Evolutionary conservation across 2,113 vertebrate genomes (phyloP), one percentile per base, ranked within the genome.

Genomic region (Anolis carolinensis): DNA sequence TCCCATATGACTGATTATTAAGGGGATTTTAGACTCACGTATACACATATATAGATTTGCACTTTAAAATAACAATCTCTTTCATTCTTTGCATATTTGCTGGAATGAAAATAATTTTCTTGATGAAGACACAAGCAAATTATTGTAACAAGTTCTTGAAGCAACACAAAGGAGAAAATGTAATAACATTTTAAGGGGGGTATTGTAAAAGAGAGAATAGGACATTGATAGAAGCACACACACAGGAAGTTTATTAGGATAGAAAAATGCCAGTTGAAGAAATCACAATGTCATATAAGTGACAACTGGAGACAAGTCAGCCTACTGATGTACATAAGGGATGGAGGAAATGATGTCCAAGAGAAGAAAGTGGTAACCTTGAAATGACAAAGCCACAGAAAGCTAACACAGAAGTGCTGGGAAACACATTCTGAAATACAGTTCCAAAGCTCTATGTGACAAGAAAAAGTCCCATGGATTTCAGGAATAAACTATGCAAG

Each of bases 181-280:
- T 84, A 85, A 32, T 21, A 89, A 55, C 3, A 77, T 32, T 77
- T 90, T 67, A 55, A 92, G 74, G 23, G 27, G 7, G 34, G 30
- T 78, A 6, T 21, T 68, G 30, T 44, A 73, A 86, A 44, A 59
- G 44, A 68, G 62, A 86, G 1, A 3, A 72, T 10, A 67, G 1
- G 78, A 79, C 74, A 86, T 85, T 85, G 86, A 85, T 81, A 91
- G 83, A 83, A 81, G 25, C 63, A 86, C 79, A 50, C 9, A 27
- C 25, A 21, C 20, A n/a, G 2, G 6, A 21, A 52, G 82, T 88
- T 88, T 87, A 86, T 90, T 62, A 85, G 0, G 59, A 89, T 74
- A 52, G 59, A 44, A 88, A 83, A 91, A 87, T 30, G 70, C 39
- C 82, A 79, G n/a, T 79, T 72, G 90, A 86, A 84, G 70, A 0